Evolutionary conservation across 2,797 vertebrate genomes (phyloP), one percentile per base, ranked within the genome.

Genomic region (Eospalax fontanierii): DNA sequence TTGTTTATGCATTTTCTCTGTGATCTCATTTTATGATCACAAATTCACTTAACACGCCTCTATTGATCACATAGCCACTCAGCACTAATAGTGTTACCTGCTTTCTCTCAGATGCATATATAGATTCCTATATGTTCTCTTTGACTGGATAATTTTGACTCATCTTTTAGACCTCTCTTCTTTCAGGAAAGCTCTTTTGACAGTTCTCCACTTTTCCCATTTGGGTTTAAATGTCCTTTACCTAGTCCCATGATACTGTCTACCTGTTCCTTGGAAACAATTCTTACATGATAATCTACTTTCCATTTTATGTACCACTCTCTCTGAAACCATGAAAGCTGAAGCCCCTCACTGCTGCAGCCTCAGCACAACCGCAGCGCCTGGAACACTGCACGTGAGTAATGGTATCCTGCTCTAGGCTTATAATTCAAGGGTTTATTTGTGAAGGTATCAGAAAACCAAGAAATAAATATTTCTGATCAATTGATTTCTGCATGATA

Each of bases 381-480:
- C 43, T 50, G 38, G 46, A 79, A 2, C 46, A 87, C 4, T 19
- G 54, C 46, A n/a, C 26, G 30, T 87, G 16, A 38, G 14, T 21
- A 2, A 10, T 57, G 30, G 3, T 26, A n/a, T 15, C 24, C 30
- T 28, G 16, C 35, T 82, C 61, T 57, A 70, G 61, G 3, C 28
- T 65, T 84, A 2, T 43, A 61, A 61, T 71, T 43, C 54, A 79
- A 50, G 40, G 2, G 12, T 84, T 61, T 87, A 66, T 40, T 87
- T 33, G 10, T 30, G 19, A 70, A 88, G 70, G 6, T 19, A 18
- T 63, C 18, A 81, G 24, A 68, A 40, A 24, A 12, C 15, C 43
- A 26, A 6, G 88, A 54, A 86, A 81, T 86, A 68, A 63, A 76
- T 82, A 57, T 85, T 79, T 70, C n/a, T 79, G 76, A 89, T 63